A percentile compares a stretch with the other conserved stretches of the same genome.
Conservation (phyloP, 2,888 invertebrate genomes). For the Oscheius sp. region DNA sequence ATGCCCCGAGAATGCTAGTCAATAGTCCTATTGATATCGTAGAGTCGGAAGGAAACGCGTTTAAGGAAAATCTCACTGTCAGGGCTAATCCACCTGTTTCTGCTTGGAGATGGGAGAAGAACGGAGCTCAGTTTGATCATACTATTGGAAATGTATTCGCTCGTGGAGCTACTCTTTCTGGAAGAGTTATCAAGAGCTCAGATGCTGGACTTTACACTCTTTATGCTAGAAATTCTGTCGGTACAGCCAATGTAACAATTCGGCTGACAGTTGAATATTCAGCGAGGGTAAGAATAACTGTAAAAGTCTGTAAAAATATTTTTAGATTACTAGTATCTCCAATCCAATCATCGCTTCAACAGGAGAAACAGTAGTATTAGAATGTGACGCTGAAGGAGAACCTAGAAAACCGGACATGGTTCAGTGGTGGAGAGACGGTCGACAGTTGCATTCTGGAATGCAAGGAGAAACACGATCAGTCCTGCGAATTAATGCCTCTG, state of each 20-base stretch:
- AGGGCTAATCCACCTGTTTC: constrained; percentile 65
- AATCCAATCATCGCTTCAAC: constrained; percentile 62
- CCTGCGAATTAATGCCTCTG: constrained; percentile 62
- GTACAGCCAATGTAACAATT: constrained; percentile 64
- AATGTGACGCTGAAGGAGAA: constrained; percentile 68
- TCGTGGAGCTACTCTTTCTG: constrained; percentile 49
- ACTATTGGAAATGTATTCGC: constrained; percentile 61
- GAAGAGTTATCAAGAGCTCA: constrained; percentile 47
- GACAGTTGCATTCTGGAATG: constrained; percentile 13
- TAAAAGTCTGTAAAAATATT: background rate
- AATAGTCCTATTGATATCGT: constrained; percentile 62
- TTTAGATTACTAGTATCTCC: constrained; percentile 59
- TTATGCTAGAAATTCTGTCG: constrained; percentile 62
- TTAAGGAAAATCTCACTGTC: constrained; percentile 66
- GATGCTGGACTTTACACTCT: constrained; percentile 66
- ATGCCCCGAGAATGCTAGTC: constrained; percentile 61
- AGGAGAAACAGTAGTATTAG: constrained; percentile 65
- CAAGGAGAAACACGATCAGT: constrained; percentile 45
- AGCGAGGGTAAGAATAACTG: constrained; percentile 44
- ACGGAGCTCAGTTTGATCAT: constrained; percentile 62
- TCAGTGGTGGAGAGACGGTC: constrained; percentile 59
- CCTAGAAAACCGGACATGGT: constrained; percentile 63
- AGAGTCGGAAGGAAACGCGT: constrained; percentile 67
- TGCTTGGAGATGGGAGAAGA: constrained; percentile 61
- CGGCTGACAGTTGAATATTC: constrained; percentile 62